Conservation (phyloP, 2,113 vertebrate species). For the Canis aureus region DNA sequence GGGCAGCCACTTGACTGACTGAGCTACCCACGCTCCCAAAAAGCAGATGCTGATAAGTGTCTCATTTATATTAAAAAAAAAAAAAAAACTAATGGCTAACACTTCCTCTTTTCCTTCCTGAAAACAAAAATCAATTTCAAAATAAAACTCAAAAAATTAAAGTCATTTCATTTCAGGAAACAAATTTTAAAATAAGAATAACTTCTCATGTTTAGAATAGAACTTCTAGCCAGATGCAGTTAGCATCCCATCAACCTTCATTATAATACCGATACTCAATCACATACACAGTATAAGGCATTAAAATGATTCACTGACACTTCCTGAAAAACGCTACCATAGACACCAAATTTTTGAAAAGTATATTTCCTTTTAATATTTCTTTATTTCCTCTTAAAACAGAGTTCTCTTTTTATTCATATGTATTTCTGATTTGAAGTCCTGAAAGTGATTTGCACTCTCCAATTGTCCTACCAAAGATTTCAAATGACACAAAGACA, state of each 20-base stretch:
- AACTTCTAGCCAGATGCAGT: slow-evolving; percentile 61
- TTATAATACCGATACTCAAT: slow-evolving; percentile 44
- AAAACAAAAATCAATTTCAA: slow-evolving; percentile 64
- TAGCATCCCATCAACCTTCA: neutral
- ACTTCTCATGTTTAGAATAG: neutral
- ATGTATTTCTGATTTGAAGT: neutral
- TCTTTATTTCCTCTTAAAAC: slow-evolving; percentile 15
- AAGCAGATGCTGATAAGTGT: neutral
- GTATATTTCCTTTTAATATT: neutral
- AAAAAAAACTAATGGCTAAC: neutral
- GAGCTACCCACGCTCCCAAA: neutral
- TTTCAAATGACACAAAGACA: neutral
- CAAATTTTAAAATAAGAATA: slow-evolving; percentile 68
- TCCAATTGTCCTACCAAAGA: neutral
- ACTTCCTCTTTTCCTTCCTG: slow-evolving; percentile 13
- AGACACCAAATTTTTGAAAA: neutral
- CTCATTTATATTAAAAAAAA: slow-evolving; percentile 36
- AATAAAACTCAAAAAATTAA: slow-evolving; percentile 17
- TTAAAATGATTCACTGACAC: slow-evolving; percentile 49
- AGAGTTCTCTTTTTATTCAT: neutral
- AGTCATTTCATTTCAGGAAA: slow-evolving; percentile 45
- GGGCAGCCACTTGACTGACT: too few relatives aligned
- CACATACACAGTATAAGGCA: neutral
- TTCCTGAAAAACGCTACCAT: neutral
- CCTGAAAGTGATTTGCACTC: neutral